These are phyloP conservation scores for Eleutherodactylus coqui DNA, from an alignment of 2,797 vertebrate species.

Conservation along the genomic window DNA sequence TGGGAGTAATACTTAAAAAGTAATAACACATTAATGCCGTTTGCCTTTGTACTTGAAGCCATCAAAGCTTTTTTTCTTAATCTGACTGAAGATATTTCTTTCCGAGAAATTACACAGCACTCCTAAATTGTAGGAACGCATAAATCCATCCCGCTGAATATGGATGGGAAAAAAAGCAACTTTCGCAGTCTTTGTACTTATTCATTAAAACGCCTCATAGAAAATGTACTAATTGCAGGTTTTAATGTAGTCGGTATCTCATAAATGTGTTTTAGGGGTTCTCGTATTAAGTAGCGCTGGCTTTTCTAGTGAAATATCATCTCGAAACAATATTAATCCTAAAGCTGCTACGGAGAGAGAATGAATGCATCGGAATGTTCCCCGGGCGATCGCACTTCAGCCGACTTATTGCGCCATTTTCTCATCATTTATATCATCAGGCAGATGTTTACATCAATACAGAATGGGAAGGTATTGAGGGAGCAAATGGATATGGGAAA, in stretches of 20 bases:
- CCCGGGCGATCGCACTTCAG: background rate
- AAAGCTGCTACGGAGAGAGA: background rate
- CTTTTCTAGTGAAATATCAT: conserved; percentile 7
- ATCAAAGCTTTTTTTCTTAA: conserved; percentile 53
- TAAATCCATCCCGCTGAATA: conserved; percentile 35
- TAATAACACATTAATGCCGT: conserved; percentile 55
- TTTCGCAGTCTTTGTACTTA: conserved; percentile 26
- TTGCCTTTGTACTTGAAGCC: conserved; percentile 40
- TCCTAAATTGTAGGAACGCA: conserved; percentile 40
- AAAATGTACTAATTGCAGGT: conserved; percentile 36
- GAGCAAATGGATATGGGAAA: background rate
- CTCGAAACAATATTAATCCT: conserved; percentile 1
- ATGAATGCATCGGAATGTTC: background rate
- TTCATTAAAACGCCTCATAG: conserved; percentile 33
- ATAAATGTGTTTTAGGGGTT: conserved; percentile 6
- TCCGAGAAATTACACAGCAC: conserved; percentile 20
- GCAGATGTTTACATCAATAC: background rate
- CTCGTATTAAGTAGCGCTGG: background rate
- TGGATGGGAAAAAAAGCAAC: background rate
- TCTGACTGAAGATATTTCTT: conserved; percentile 35
- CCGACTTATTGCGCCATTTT: background rate
- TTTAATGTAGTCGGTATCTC: conserved; percentile 15
- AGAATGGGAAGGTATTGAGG: background rate
- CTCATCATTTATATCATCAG: background rate
- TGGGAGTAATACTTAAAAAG: conserved; percentile 50